Evolutionary conservation across 2,113 vertebrate species (phyloP).

Genomic region (Myiagra hebetior): DNA sequence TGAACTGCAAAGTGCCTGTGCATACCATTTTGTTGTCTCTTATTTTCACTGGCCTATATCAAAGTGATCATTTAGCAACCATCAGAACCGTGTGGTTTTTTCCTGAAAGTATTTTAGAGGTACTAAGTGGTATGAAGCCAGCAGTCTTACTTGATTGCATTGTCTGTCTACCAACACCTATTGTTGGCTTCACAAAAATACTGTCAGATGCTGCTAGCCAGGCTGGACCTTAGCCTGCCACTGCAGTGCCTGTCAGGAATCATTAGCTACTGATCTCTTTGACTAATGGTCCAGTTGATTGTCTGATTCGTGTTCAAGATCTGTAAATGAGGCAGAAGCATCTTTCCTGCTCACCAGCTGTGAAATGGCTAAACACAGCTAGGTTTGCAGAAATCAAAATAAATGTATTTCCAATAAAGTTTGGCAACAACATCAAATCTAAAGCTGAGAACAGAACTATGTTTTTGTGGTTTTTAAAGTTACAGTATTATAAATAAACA

Average conservation of each 20-base stretch:
- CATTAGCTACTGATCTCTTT: constrained; percentile 82
- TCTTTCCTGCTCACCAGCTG: constrained; percentile 81
- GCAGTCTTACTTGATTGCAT: constrained; percentile 29
- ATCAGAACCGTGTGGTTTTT: neutral
- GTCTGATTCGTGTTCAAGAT: constrained; percentile 82
- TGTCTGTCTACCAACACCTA: constrained; percentile 43
- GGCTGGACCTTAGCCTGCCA: constrained; percentile 76
- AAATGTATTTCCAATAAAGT: constrained; percentile 69
- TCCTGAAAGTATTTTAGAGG: neutral
- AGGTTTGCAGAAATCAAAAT: constrained; percentile 76
- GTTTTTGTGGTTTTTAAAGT: constrained; percentile 12
- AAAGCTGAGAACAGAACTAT: constrained; percentile 20
- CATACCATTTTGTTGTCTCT: neutral
- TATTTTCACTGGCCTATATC: neutral
- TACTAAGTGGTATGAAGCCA: neutral
- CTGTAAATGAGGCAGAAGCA: constrained; percentile 82
- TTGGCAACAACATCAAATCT: constrained; percentile 63
- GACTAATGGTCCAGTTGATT: constrained; percentile 91
- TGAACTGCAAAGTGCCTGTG: neutral
- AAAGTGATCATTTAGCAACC: neutral
- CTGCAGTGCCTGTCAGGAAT: constrained; percentile 83
- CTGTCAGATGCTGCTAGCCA: constrained; percentile 66
- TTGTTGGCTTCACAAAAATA: constrained; percentile 58
- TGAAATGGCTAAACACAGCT: constrained; percentile 67
- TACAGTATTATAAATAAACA: constrained; percentile 17